Evolutionary conservation across 2,888 invertebrate species (phyloP).

Genomic region (Thereva unica): DNA sequence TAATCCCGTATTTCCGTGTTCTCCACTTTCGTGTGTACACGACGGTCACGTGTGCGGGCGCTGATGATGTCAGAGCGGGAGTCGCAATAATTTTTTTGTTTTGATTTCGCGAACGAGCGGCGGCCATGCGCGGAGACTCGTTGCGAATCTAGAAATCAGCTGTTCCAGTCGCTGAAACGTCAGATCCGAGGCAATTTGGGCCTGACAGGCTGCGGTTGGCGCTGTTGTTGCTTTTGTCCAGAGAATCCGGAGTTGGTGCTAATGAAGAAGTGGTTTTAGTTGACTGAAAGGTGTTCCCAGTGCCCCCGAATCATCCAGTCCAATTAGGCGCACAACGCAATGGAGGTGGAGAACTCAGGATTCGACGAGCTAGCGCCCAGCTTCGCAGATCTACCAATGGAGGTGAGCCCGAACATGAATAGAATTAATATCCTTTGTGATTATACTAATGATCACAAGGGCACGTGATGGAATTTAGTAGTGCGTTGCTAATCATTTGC

Average conservation of each 20-base stretch:
- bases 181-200: neutral
- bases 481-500: neutral
- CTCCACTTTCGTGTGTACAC: too few relatives aligned
- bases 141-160: too few relatives aligned
- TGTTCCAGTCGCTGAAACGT: neutral
- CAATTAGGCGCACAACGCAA: neutral
- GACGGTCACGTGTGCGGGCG: too few relatives aligned
- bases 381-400: slow-evolving; percentile 54
- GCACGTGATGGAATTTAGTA: slow-evolving; percentile 5
- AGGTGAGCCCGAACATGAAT: slow-evolving; percentile 62
- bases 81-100: too few relatives aligned
- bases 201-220: neutral
- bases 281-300: neutral
- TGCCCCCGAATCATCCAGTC: too few relatives aligned
- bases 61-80: too few relatives aligned
- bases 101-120: too few relatives aligned
- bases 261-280: slow-evolving; percentile 8
- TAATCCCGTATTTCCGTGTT: too few relatives aligned
- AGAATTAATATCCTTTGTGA: slow-evolving; percentile 61
- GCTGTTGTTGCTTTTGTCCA: neutral
- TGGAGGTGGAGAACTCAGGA: slow-evolving; percentile 31
- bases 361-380: slow-evolving; percentile 47
- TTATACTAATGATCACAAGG: neutral
- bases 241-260: slow-evolving; percentile 2
- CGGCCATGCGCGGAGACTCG: too few relatives aligned